Conservation (phyloP, 2,888 invertebrate genomes). For the Phaedon cochleariae region DNA sequence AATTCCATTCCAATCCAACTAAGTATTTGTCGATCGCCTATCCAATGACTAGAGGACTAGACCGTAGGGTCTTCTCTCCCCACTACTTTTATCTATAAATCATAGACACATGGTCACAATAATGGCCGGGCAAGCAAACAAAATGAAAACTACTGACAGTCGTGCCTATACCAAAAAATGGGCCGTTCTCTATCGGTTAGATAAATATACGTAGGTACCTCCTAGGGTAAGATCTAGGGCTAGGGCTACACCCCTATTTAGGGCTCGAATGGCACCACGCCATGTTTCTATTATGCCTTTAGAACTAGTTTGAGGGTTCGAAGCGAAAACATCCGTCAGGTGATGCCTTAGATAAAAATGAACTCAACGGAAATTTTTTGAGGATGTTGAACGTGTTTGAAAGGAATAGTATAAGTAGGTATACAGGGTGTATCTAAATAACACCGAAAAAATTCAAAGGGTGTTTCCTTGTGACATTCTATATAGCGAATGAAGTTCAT, state of each 20-base stretch:
- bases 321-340: background rate
- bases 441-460: too few species aligned
- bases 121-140: background rate
- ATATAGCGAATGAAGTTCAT: too few species aligned
- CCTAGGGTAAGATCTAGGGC: constrained; percentile 24
- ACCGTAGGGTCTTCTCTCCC: background rate
- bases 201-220: constrained; percentile 6
- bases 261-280: constrained; percentile 18
- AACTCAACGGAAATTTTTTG: too few species aligned
- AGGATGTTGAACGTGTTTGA: too few species aligned
- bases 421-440: too few species aligned
- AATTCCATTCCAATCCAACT: too few species aligned
- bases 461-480: too few species aligned
- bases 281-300: background rate
- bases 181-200: constrained; percentile 13
- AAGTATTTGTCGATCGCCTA: too few species aligned
- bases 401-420: too few species aligned
- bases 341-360: too few species aligned
- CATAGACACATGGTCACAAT: background rate
- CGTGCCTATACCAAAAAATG: constrained; percentile 12
- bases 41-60: too few species aligned
- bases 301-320: constrained; percentile 1
- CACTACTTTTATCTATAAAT: background rate
- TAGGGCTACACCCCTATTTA: constrained; percentile 22
- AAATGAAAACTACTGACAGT: constrained; percentile 1